A percentile compares a stretch with the other conserved stretches of the same genome.
phyloP scores from a whole-genome alignment of 2,888 invertebrate genomes.

The Sericinus montela region DNA sequence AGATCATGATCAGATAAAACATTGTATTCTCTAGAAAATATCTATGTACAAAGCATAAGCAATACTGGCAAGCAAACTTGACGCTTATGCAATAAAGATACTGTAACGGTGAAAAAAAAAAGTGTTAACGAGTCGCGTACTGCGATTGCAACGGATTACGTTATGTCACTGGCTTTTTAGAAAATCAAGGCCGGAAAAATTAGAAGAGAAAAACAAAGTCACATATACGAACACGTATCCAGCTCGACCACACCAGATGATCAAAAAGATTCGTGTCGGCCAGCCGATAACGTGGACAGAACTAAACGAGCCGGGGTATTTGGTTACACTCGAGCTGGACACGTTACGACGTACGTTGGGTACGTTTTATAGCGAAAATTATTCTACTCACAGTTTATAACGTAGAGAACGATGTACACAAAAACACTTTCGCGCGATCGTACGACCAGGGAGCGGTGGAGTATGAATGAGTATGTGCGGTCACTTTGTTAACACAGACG shows the following conservation, averaged over 20 bases:
- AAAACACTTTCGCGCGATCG: slow-evolving; percentile 46
- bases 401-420: slow-evolving; percentile 32
- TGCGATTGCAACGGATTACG: slow-evolving; percentile 5
- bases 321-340: slow-evolving; percentile 3
- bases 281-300: not conserved
- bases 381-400: slow-evolving; percentile 54
- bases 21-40: slow-evolving; percentile 1
- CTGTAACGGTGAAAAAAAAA: slow-evolving; percentile 2
- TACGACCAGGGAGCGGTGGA: slow-evolving; percentile 23
- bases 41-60: not conserved
- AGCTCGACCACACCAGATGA: slow-evolving; percentile 5
- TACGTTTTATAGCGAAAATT: slow-evolving; percentile 24
- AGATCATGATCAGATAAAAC: slow-evolving; percentile 12
- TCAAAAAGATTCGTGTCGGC: not conserved
- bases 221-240: slow-evolving; percentile 3
- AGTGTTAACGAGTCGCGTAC: not conserved
- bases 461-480: slow-evolving; percentile 24
- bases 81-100: slow-evolving; percentile 8
- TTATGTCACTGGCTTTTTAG: slow-evolving; percentile 9
- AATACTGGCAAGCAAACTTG: not conserved
- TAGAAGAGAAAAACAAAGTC: slow-evolving; percentile 1
- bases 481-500: slow-evolving; percentile 35
- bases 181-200: slow-evolving; percentile 12
- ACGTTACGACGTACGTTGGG: slow-evolving; percentile 6
- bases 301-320: not conserved